Evolutionary conservation across 2,888 invertebrate genomes (phyloP).

Genomic region (Tenthredo amoena): DNA sequence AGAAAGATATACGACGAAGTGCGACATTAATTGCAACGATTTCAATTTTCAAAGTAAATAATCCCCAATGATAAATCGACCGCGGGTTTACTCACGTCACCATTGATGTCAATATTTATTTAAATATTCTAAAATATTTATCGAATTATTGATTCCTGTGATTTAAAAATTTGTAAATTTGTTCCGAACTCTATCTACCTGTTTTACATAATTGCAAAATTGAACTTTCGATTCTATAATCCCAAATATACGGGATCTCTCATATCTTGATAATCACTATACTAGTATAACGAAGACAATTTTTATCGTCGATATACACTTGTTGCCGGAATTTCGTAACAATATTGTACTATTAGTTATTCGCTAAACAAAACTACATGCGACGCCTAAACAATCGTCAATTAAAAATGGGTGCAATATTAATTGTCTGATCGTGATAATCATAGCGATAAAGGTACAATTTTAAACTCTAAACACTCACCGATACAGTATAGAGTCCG

Average conservation of each 20-base stretch:
- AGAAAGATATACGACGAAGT: background rate
- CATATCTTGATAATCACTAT: too few relatives aligned
- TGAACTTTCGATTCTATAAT: too few relatives aligned
- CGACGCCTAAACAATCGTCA: background rate
- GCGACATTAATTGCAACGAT: conserved; percentile 3
- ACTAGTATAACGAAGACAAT: too few relatives aligned
- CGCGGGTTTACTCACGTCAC: background rate
- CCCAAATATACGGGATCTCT: too few relatives aligned
- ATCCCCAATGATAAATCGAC: background rate
- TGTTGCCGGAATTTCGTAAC: background rate
- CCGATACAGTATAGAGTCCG: background rate
- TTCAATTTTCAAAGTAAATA: conserved; percentile 15
- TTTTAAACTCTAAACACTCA: background rate
- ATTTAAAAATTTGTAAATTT: background rate
- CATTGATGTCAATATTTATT: background rate
- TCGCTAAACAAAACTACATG: background rate
- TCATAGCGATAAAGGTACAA: too few relatives aligned
- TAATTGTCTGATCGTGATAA: background rate
- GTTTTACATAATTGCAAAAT: too few relatives aligned
- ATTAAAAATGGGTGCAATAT: background rate
- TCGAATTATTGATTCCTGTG: background rate
- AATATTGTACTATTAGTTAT: background rate
- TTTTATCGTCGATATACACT: background rate
- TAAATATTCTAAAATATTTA: background rate
- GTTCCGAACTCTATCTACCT: background rate